These are phyloP conservation scores for Drosophila punjabiensis DNA, from an alignment of 1,140 invertebrate genomes.

Conservation along the genomic window DNA sequence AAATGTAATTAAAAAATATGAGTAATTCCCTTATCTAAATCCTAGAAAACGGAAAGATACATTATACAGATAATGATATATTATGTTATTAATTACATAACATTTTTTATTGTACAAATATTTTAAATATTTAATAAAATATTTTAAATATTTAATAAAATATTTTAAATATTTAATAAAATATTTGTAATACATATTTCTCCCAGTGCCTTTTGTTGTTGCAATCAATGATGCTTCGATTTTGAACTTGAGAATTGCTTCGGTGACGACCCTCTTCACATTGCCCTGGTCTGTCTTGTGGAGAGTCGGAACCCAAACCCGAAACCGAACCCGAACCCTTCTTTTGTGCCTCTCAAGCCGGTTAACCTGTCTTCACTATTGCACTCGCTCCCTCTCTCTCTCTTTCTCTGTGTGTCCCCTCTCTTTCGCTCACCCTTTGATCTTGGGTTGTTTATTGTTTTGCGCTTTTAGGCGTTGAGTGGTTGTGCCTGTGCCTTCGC, in stretches of 20 bases:
- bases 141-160: too few species aligned
- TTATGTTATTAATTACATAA: too few species aligned
- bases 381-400: slow-evolving; percentile 2
- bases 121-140: too few species aligned
- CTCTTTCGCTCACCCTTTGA: slow-evolving; percentile 26
- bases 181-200: not conserved
- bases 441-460: slow-evolving; percentile 63
- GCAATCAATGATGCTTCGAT: slow-evolving; percentile 27
- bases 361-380: slow-evolving; percentile 56
- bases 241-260: slow-evolving; percentile 43
- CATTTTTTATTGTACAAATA: too few species aligned
- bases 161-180: too few species aligned
- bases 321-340: slow-evolving; percentile 21
- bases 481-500: slow-evolving; percentile 9
- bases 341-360: slow-evolving; percentile 53
- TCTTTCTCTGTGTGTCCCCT: not conserved
- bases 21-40: not conserved
- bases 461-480: slow-evolving; percentile 59
- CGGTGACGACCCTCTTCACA: slow-evolving; percentile 28
- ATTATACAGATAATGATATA: too few species aligned
- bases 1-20: not conserved
- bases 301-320: not conserved
- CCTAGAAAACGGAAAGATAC: not conserved
- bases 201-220: slow-evolving; percentile 15
- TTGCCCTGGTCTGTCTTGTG: slow-evolving; percentile 11